A percentile compares a stretch with the other conserved stretches of the same genome.
Evolutionary conservation across 2,888 invertebrate genomes (phyloP).

Genomic region (Thysanoteuthis rhombus): DNA sequence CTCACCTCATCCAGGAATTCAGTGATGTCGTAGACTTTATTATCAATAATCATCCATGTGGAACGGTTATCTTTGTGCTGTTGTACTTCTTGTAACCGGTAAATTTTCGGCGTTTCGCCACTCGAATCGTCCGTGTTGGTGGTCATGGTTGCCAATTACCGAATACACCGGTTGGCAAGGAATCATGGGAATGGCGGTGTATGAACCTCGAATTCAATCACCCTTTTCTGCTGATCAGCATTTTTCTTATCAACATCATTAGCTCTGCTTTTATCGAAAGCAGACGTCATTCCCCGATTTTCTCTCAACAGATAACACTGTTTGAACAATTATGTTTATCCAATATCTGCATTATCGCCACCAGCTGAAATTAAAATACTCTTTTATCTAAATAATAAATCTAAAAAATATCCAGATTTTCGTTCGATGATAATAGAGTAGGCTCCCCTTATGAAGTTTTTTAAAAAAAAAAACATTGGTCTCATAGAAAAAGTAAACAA

Average conservation of each 20-base stretch:
- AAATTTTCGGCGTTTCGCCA: neutral
- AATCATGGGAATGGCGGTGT: neutral
- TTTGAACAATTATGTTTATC: neutral
- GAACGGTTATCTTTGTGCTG: constrained; percentile 54
- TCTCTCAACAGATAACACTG: neutral
- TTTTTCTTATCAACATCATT: neutral
- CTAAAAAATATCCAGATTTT: neutral
- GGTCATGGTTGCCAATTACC: neutral
- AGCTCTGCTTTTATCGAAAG: neutral
- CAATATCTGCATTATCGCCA: too few relatives aligned
- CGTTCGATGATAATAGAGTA: neutral
- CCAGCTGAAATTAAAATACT: too few relatives aligned
- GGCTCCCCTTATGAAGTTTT: neutral
- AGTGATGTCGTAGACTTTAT: constrained; percentile 80
- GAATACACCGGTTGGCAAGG: neutral
- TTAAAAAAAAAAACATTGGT: too few relatives aligned
- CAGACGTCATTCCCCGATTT: neutral
- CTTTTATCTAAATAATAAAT: too few relatives aligned
- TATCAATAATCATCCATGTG: constrained; percentile 79
- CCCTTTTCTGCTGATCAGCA: neutral
- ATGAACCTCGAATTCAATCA: neutral
- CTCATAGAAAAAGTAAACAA: too few relatives aligned
- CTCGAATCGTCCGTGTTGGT: neutral
- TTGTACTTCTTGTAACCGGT: constrained; percentile 45
- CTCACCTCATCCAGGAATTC: constrained; percentile 57